Evolutionary conservation across 2,888 invertebrate genomes (phyloP), one percentile per base, ranked within the genome.

Genomic region (Mellilla xanthometata): DNA sequence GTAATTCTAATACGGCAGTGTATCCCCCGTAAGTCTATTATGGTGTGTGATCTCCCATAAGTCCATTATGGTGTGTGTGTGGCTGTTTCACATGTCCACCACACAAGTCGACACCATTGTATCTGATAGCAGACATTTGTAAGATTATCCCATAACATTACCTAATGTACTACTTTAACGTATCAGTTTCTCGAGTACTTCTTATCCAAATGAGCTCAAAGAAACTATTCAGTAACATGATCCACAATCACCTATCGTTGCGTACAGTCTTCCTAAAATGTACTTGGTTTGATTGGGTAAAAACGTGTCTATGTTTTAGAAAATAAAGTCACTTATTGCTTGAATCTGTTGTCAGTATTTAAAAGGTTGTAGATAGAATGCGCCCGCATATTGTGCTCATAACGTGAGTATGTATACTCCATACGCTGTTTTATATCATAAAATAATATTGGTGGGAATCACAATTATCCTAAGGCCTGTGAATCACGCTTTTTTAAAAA

Each of bases 311-410:
- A 36, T 3, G 0, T 0, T 22, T 7, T 3, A 11, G 0, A 10
- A 0, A 2, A 11, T 40, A 40, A 36, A 31, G n/a, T 12, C n/a
- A 3, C 6, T 26, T 19, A 5, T 28, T 4, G 26, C 23, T 48
- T 29, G 38, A 12, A 8, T 12, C 11, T 2, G 23, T 9, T 2
- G 35, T 12, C 6, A 23, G 46, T 27, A 32, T 28, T 12, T 19
- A 28, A 46, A 47, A 54, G 47, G 50, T 39, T 55, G 41, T 58
- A 48, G 71, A 72, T 12, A 39, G 41, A 83, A 82, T 83, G 71
- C 61, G 68, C 84, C 83, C 84, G 84, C 84, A 84, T 84, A 68
- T 52, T 58, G 59, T 60, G 50, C 49, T 49, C 52, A 39, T 39
- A 10, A 10, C 10, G 10, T 27, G 5, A 7, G 9, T 27, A 6